phyloP scores from a whole-genome alignment of 2,113 vertebrate genomes.

The Xenus cinereus region DNA sequence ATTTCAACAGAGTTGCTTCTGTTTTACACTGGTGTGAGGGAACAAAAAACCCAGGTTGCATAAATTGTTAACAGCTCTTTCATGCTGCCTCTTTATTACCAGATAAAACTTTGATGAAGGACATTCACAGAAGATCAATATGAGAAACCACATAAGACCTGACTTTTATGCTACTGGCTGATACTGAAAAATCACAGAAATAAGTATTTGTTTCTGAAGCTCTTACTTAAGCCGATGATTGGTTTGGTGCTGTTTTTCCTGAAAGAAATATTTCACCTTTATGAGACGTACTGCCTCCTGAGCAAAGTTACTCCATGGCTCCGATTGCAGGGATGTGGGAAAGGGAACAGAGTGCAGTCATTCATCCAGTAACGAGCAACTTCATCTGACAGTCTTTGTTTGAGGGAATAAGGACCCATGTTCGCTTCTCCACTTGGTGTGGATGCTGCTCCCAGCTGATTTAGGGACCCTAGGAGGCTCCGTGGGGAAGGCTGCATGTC shows the following conservation, averaged over 20 bases:
- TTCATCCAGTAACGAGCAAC: not conserved
- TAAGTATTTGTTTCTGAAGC: constrained; percentile 1
- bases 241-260: not conserved
- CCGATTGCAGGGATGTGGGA: not conserved
- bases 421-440: not conserved
- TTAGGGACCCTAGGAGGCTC: not conserved
- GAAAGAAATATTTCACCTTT: constrained; percentile 51
- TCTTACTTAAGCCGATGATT: not conserved
- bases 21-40: not conserved
- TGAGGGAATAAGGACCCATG: not conserved
- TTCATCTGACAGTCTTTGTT: not conserved
- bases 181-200: constrained; percentile 12
- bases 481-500: rapidly evolving
- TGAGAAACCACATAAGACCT: constrained; percentile 8
- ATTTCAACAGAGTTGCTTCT: constrained; percentile 7
- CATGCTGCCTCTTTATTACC: constrained; percentile 41
- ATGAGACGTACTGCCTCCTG: constrained; percentile 3
- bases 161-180: not conserved
- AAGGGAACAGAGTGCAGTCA: not conserved
- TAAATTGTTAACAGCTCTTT: constrained; percentile 31
- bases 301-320: not conserved
- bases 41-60: not conserved
- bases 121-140: constrained; percentile 52
- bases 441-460: not conserved
- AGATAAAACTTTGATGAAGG: constrained; percentile 54